These are phyloP conservation scores for Labeo catla DNA, from an alignment of 2,113 vertebrate genomes.

Conservation along the genomic window DNA sequence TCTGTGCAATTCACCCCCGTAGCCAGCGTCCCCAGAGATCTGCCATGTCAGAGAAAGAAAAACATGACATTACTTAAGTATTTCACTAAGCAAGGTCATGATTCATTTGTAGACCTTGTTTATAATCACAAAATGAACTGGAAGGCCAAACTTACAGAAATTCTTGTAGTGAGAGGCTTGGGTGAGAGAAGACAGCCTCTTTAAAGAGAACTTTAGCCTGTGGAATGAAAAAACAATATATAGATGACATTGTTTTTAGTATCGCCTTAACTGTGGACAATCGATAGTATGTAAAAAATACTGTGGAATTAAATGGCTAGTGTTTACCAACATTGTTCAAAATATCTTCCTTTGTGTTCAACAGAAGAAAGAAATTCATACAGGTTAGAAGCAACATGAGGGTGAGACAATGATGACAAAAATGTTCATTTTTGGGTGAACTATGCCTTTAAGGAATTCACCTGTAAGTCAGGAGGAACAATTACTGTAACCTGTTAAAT, in stretches of 20 bases:
- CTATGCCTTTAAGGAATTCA: background rate
- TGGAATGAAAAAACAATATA: background rate
- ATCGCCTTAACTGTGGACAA: background rate
- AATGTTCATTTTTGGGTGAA: no score
- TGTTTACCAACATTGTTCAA: background rate
- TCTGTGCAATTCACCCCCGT: conserved; percentile 72
- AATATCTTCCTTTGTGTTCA: background rate
- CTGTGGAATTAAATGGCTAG: background rate
- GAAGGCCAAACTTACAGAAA: conserved; percentile 68
- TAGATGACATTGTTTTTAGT: no score
- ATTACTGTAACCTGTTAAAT: conserved; percentile 6
- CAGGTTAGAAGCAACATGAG: background rate
- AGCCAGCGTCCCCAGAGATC: conserved; percentile 72
- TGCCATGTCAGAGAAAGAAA: conserved; percentile 50
- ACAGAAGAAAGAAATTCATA: background rate
- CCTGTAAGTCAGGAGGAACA: background rate
- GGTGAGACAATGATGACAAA: background rate
- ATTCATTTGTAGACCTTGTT: background rate
- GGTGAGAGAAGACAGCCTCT: conserved; percentile 38
- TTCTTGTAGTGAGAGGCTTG: conserved; percentile 51
- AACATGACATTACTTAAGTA: background rate
- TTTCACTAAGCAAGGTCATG: background rate
- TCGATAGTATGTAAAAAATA: background rate
- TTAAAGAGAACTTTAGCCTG: conserved; percentile 76
- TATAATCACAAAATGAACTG: background rate